Evolutionary conservation across 2,113 vertebrate genomes (phyloP).

Genomic region (Grammomys dolichurus): DNA sequence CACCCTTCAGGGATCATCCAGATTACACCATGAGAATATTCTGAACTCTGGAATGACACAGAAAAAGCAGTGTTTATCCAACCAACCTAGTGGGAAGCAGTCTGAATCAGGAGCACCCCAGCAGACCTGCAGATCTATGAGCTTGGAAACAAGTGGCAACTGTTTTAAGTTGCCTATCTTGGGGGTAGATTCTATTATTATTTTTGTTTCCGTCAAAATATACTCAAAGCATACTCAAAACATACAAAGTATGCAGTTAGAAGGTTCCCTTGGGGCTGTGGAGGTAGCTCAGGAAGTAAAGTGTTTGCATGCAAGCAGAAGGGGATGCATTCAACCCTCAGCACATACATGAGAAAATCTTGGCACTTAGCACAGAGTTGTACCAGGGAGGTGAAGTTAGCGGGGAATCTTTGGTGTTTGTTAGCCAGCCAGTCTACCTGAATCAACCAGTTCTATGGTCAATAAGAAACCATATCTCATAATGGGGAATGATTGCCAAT

Average conservation of each 20-base stretch:
- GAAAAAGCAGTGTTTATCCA: not conserved
- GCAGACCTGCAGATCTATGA: not conserved
- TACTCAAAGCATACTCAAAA: not conserved
- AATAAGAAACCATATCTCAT: not conserved
- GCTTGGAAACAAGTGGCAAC: not conserved
- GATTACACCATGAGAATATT: not conserved
- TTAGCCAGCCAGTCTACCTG: not conserved
- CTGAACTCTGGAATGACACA: not conserved
- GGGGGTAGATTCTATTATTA: not conserved
- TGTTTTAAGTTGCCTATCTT: not conserved
- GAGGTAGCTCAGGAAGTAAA: not conserved
- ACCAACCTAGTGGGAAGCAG: not conserved
- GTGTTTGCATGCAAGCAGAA: not conserved
- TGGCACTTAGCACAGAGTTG: not conserved
- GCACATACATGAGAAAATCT: not conserved
- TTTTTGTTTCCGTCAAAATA: not conserved
- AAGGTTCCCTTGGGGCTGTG: not conserved
- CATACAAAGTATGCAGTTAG: not conserved
- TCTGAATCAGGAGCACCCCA: not conserved
- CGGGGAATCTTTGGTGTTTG: not conserved
- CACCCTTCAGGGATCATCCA: not conserved
- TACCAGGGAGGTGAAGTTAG: not conserved
- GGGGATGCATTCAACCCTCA: no score
- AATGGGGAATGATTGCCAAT: not conserved
- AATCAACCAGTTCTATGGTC: not conserved